phyloP scores from a whole-genome alignment of 2,113 vertebrate genomes.

The Pachypanchax playfairii region DNA sequence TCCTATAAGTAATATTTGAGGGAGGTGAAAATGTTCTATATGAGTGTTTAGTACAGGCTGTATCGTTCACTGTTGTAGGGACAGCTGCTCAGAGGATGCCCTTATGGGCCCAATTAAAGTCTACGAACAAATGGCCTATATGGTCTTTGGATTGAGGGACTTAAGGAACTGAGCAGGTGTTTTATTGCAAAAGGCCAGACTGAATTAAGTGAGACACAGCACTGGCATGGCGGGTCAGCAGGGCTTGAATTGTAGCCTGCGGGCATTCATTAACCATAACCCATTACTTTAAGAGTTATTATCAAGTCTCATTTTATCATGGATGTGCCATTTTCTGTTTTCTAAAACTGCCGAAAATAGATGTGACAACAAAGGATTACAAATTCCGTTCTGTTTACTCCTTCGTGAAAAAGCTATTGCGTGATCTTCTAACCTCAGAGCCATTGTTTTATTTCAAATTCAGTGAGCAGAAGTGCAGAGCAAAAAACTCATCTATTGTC shows the following conservation, averaged over 20 bases:
- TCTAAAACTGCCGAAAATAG: constrained; percentile 5
- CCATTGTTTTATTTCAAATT: constrained; percentile 21
- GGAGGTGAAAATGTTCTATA: neutral
- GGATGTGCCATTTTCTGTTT: neutral
- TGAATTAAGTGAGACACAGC: constrained; percentile 4
- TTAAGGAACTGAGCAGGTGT: constrained; percentile 7
- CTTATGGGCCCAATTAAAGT: neutral
- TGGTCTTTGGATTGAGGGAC: neutral
- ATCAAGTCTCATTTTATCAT: neutral
- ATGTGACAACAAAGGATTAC: neutral
- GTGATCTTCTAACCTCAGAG: constrained; percentile 15
- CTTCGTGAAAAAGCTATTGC: constrained; percentile 4
- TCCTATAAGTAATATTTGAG: neutral
- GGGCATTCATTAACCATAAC: neutral
- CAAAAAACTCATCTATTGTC: neutral
- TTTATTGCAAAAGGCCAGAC: constrained; percentile 11
- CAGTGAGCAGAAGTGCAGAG: neutral
- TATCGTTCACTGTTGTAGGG: no score
- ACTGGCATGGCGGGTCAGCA: neutral
- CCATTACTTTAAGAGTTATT: constrained; percentile 3
- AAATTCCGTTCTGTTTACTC: neutral
- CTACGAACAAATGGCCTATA: neutral
- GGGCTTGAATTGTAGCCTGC: neutral
- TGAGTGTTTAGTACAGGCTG: neutral
- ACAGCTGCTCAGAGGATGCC: neutral